Conservation (phyloP, 2,888 invertebrate genomes). For the Athrips mouffetella region DNA sequence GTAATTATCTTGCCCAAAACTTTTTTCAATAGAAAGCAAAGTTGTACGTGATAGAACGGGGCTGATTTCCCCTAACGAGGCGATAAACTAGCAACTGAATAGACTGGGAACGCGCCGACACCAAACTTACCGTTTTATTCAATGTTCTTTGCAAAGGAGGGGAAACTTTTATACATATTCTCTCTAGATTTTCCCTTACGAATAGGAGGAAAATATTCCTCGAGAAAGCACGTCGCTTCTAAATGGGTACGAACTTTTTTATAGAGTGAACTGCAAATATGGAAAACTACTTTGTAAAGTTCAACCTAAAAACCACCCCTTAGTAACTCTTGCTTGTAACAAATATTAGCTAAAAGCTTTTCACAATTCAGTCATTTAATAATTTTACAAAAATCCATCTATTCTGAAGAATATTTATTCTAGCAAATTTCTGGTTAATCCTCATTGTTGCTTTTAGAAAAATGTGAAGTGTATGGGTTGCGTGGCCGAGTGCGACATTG, state of each 20-base stretch:
- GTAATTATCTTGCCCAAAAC: neutral
- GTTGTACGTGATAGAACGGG: neutral
- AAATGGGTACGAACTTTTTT: neutral
- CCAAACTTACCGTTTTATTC: constrained; percentile 32
- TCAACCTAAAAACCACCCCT: too few relatives aligned
- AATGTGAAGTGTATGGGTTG: too few relatives aligned
- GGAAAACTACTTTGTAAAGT: too few relatives aligned
- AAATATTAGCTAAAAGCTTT: too few relatives aligned
- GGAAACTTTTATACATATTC: constrained; percentile 6
- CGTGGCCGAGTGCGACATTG: too few relatives aligned
- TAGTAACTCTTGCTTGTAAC: too few relatives aligned
- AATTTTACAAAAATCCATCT: too few relatives aligned
- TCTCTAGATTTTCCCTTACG: neutral
- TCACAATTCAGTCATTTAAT: too few relatives aligned
- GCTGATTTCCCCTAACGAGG: constrained; percentile 8
- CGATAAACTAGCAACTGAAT: constrained; percentile 12
- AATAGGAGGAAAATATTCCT: constrained; percentile 1
- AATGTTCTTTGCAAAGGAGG: constrained; percentile 20
- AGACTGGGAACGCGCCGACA: constrained; percentile 5
- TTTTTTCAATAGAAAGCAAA: constrained; percentile 7
- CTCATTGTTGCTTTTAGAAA: too few relatives aligned
- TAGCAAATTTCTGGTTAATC: too few relatives aligned
- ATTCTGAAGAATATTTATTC: too few relatives aligned
- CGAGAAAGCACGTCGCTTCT: neutral
- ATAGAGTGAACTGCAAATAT: neutral